These are phyloP conservation scores for Prunella himalayana DNA, from an alignment of 2,113 vertebrate genomes.

Conservation along the genomic window DNA sequence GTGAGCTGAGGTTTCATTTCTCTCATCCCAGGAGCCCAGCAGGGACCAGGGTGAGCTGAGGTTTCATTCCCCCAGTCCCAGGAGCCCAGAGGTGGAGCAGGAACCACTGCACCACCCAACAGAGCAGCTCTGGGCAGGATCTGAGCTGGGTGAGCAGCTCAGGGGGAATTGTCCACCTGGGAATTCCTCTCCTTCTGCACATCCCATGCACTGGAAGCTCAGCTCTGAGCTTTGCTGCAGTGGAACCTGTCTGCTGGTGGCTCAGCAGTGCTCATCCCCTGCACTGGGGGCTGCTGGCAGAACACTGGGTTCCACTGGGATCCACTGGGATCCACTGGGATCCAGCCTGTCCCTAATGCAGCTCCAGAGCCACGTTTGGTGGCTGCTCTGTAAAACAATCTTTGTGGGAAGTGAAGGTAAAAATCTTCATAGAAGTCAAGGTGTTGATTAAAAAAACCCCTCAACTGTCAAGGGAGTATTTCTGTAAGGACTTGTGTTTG, in stretches of 20 bases:
- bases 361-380: neutral
- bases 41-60: fast-evolving
- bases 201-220: neutral
- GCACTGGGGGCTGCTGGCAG: neutral
- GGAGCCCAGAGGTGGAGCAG: neutral
- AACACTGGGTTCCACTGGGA: neutral
- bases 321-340: neutral
- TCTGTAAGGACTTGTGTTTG: constrained; percentile 42
- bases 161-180: neutral
- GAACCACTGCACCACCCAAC: neutral
- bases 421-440: neutral
- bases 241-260: neutral
- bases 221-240: neutral
- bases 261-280: neutral
- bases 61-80: neutral
- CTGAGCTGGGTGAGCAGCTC: neutral
- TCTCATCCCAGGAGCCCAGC: neutral
- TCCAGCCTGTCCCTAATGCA: neutral
- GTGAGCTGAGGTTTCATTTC: too few relatives aligned
- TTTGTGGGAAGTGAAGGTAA: constrained; percentile 44
- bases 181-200: neutral
- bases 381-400: constrained; percentile 17
- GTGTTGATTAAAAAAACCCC: constrained; percentile 17
- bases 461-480: neutral
- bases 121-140: neutral